A percentile compares a stretch with the other conserved stretches of the same genome.
Evolutionary conservation across 2,797 vertebrate species (phyloP).

Genomic region (Hephaestus fuliginosus): DNA sequence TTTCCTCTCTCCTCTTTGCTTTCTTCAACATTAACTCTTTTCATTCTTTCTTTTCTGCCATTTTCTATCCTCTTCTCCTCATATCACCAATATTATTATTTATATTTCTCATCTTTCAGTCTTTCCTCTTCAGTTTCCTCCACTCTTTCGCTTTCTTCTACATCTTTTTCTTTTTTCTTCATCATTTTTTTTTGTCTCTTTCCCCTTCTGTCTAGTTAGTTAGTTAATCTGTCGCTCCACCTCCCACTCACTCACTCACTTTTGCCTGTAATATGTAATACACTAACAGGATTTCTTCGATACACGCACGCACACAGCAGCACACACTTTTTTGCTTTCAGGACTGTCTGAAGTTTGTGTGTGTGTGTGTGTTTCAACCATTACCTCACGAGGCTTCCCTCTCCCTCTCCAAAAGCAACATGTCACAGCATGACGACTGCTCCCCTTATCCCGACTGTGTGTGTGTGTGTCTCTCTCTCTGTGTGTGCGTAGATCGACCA

Average conservation of each 20-base stretch:
- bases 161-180: neutral
- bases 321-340: neutral
- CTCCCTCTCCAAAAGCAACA: conserved; percentile 68
- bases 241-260: neutral
- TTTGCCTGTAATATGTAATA: neutral
- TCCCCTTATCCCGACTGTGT: conserved; percentile 41
- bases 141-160: neutral
- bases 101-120: no score
- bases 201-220: neutral
- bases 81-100: no score
- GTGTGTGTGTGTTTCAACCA: conserved; percentile 33
- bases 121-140: neutral
- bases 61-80: neutral
- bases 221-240: conserved; percentile 22
- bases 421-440: conserved; percentile 68
- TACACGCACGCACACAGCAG: conserved; percentile 16
- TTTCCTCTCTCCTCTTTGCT: neutral
- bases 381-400: conserved; percentile 72
- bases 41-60: neutral
- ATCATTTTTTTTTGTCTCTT: neutral
- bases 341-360: conserved; percentile 33
- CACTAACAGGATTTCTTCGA: neutral
- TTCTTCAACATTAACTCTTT: neutral
- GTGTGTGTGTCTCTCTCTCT: conserved; percentile 8
- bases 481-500: conserved; percentile 35